phyloP scores from a whole-genome alignment of 1,140 invertebrate species.

The Diabrotica undecimpunctata region DNA sequence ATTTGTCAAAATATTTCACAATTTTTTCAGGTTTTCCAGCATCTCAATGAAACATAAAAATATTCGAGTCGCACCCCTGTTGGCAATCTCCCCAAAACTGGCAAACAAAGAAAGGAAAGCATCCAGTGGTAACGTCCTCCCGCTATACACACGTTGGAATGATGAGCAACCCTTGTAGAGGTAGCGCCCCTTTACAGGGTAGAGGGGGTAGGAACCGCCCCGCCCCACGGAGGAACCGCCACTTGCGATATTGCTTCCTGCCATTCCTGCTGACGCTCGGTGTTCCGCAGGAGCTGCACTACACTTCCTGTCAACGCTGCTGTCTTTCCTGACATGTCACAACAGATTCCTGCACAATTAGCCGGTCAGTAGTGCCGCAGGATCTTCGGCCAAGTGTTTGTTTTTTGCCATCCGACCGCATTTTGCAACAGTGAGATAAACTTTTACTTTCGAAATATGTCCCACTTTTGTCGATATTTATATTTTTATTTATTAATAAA shows the following conservation, averaged over 20 bases:
- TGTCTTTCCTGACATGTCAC: constrained; percentile 37
- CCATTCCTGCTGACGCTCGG: constrained; percentile 46
- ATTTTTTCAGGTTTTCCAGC: background rate
- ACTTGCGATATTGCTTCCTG: constrained; percentile 50
- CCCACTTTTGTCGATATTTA: background rate
- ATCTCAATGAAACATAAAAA: background rate
- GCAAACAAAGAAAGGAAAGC: constrained; percentile 9
- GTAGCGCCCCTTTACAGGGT: constrained; percentile 34
- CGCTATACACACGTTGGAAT: constrained; percentile 14
- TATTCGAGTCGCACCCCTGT: constrained; percentile 1
- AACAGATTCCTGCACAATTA: constrained; percentile 36
- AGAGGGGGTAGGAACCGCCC: constrained; percentile 39
- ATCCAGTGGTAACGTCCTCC: constrained; percentile 16
- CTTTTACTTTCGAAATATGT: constrained; percentile 3
- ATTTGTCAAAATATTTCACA: background rate
- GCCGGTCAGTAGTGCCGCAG: constrained; percentile 21
- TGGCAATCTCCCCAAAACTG: constrained; percentile 6
- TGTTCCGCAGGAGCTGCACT: constrained; percentile 46
- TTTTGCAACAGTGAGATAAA: background rate
- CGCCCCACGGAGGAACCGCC: constrained; percentile 45
- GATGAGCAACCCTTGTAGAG: constrained; percentile 37
- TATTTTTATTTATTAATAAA: background rate
- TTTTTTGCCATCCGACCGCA: constrained; percentile 1
- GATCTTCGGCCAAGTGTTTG: constrained; percentile 11
- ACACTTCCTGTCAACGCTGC: constrained; percentile 41